Percentiles rank a stretch among this genome's conserved stretches.
phyloP scores from a whole-genome alignment of 2,888 invertebrate species.

The Oligia strigilis region DNA sequence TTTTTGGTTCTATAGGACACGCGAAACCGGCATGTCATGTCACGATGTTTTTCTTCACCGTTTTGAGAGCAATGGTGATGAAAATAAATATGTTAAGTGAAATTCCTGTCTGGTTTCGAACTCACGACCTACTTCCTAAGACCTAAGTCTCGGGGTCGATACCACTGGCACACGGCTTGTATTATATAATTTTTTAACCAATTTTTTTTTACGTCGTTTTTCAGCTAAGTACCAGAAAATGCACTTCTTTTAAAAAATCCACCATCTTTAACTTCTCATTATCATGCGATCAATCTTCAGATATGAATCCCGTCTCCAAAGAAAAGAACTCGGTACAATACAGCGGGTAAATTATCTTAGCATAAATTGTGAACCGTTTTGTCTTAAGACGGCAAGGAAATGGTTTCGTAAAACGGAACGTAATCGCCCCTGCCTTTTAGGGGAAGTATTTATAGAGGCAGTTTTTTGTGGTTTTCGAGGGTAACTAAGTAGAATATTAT shows the following conservation, averaged over 20 bases:
- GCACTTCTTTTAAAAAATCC: neutral
- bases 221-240: neutral
- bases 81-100: neutral
- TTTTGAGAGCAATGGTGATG: neutral
- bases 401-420: conserved; percentile 50
- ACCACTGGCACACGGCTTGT: neutral
- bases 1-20: neutral
- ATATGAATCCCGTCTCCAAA: conserved; percentile 22
- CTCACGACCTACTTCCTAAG: neutral
- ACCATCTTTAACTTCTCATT: conserved; percentile 20
- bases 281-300: conserved; percentile 48
- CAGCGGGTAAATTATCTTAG: conserved; percentile 55
- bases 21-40: too few relatives aligned
- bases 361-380: conserved; percentile 59
- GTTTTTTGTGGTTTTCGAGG: conserved; percentile 24
- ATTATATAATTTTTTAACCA: neutral
- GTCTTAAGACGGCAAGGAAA: conserved; percentile 53
- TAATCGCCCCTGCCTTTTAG: conserved; percentile 42
- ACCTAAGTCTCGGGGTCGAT: neutral
- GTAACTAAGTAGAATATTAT: conserved; percentile 27
- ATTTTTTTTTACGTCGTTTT: neutral
- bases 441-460: conserved; percentile 38
- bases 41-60: neutral
- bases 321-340: conserved; percentile 41
- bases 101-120: neutral